Evolutionary conservation across 2,113 vertebrate species (phyloP), one percentile per base, ranked within the genome.

Genomic region (Psephotus haematonotus): DNA sequence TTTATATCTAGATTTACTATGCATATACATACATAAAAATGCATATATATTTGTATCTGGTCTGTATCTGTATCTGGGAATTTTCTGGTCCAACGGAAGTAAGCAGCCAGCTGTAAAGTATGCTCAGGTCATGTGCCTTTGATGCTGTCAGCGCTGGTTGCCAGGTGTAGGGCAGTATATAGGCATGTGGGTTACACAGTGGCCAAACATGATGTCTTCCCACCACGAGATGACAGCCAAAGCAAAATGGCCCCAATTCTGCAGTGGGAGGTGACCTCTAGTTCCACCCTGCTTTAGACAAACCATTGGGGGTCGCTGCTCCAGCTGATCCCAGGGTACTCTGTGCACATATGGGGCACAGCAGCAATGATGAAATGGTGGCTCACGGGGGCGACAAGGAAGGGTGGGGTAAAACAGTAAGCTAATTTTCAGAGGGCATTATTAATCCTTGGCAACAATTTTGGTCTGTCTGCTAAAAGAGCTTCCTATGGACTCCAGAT

Each of bases 241-340:
- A 50, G 31, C 35, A 64, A 84, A 80, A 39, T 4, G 24, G 23
- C 23, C 63, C 19, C 1, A 1, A 3, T 4, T 23, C 17, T 28
- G 18, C 6, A 63, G 23, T 1, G 1, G 17, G 44, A 64, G 2
- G 5, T 13, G 19, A 68, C 17, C 10, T 29, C 15, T 23, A 65
- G 50, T 17, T 65, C 50, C 16, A n/a, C 27, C 8, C 25, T 22
- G 9, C 41, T 46, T 62, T 35, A 13, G 16, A 29, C 20, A 29
- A 72, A 35, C 15, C 1, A 5, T 1, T 35, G 9, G 4, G 22
- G 5, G 11, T 4, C 1, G 49, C 41, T 57, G 31, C 41, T 77
- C 25, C 11, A 57, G 27, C 24, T 1, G 1, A 55, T 83, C n/a
- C 23, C 41, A 70, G 25, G 8, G 11, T 2, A 0, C 5, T 23